Evolutionary conservation across 2,113 vertebrate species (phyloP).

Genomic region (Cheilinus undulatus): DNA sequence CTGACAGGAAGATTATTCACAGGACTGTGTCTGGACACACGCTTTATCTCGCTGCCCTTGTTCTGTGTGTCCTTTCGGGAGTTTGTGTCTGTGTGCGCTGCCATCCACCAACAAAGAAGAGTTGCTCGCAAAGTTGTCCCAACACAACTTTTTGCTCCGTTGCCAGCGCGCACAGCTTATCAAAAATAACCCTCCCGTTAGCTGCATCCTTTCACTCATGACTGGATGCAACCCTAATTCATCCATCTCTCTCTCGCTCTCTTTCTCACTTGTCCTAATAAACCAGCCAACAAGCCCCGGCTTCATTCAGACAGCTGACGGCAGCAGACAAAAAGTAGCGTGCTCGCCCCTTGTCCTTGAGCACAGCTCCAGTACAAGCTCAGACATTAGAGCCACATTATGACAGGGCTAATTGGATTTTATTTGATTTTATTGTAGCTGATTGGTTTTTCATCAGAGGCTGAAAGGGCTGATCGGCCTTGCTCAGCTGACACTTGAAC

Average conservation of each 20-base stretch:
- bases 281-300: conserved; percentile 53
- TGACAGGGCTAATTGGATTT: conserved; percentile 60
- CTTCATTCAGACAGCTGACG: conserved; percentile 24
- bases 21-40: conserved; percentile 43
- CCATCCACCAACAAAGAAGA: conserved; percentile 38
- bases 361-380: conserved; percentile 1
- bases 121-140: conserved; percentile 52
- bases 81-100: conserved; percentile 25
- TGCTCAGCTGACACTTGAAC: conserved; percentile 28
- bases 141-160: conserved; percentile 60
- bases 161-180: conserved; percentile 60
- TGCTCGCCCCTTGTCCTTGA: conserved; percentile 49
- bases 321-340: conserved; percentile 14
- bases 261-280: conserved; percentile 51
- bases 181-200: conserved; percentile 70
- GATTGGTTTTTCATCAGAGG: conserved; percentile 45
- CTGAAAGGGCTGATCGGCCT: conserved; percentile 30
- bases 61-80: conserved; percentile 52
- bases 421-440: conserved; percentile 42
- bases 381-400: conserved; percentile 38
- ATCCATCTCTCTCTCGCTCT: conserved; percentile 4
- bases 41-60: conserved; percentile 72
- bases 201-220: conserved; percentile 49
- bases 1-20: conserved; percentile 70
- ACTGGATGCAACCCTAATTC: conserved; percentile 74